Conservation (phyloP, 2,797 vertebrate species). For the Peromyscus eremicus region DNA sequence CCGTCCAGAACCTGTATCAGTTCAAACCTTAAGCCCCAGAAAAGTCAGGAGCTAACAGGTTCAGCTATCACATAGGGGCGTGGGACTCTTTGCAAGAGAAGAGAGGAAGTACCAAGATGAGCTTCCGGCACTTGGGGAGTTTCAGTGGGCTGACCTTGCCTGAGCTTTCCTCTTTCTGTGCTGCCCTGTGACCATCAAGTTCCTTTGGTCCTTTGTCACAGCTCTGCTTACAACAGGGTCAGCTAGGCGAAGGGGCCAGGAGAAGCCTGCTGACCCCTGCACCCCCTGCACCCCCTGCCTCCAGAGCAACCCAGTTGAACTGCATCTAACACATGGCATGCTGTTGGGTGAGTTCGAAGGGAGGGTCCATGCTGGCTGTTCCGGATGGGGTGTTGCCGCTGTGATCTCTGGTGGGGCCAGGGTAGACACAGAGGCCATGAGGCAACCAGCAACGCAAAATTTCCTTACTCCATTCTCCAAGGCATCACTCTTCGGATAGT, state of each 20-base stretch:
- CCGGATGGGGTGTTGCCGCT: neutral
- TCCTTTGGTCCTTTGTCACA: neutral
- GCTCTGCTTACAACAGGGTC: neutral
- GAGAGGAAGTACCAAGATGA: neutral
- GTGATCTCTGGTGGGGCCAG: neutral
- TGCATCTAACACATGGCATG: neutral
- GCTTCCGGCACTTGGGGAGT: neutral
- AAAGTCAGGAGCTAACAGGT: neutral
- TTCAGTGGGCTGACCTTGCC: neutral
- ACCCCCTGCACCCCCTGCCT: neutral
- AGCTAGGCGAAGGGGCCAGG: neutral
- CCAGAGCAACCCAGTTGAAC: neutral
- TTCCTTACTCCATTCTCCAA: neutral
- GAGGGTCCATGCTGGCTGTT: neutral
- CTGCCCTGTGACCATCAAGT: neutral
- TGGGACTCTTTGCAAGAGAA: neutral
- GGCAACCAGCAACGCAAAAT: neutral
- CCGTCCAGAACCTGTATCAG: neutral
- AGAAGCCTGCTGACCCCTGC: neutral
- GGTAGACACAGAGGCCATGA: neutral
- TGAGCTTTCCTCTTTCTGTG: neutral
- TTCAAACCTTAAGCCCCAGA: constrained; percentile 35
- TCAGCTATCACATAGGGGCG: rapidly evolving
- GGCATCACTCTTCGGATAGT: neutral
- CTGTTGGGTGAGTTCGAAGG: neutral